Conservation (phyloP, 2,888 invertebrate species). For the Trissoscelio sp. region DNA sequence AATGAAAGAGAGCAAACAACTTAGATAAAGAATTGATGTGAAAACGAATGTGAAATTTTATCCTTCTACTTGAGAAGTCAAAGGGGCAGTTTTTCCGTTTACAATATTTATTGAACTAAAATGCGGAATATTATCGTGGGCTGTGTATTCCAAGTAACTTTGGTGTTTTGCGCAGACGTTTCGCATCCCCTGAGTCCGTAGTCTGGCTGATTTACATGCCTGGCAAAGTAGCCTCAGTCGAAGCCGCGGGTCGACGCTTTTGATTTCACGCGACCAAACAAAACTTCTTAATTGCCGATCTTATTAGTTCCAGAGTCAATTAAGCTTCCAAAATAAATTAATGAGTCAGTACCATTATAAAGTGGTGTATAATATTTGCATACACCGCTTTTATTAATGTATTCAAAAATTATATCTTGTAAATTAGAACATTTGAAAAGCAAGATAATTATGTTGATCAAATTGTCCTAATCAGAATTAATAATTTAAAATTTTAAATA, state of each 20-base stretch:
- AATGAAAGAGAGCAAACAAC: conserved; percentile 20
- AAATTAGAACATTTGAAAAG: too few relatives aligned
- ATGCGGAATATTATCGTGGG: conserved; percentile 46
- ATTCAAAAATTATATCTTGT: too few relatives aligned
- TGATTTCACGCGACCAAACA: not conserved
- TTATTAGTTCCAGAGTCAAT: conserved; percentile 3
- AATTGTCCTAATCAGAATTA: too few relatives aligned
- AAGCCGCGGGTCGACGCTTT: conserved; percentile 1
- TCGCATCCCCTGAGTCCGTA: conserved; percentile 16
- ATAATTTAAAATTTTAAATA: too few relatives aligned
- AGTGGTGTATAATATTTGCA: too few relatives aligned
- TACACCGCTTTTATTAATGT: too few relatives aligned
- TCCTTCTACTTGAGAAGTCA: conserved; percentile 49
- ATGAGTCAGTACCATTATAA: too few relatives aligned
- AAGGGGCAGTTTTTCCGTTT: conserved; percentile 48
- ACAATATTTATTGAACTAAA: conserved; percentile 55
- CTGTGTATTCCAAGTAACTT: conserved; percentile 47
- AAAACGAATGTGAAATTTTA: conserved; percentile 31
- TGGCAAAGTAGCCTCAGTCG: conserved; percentile 30
- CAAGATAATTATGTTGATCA: too few relatives aligned
- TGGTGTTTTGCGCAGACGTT: conserved; percentile 51
- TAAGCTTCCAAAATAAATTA: not conserved
- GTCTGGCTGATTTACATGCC: conserved; percentile 54
- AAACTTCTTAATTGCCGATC: conserved; percentile 8
- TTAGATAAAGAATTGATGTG: conserved; percentile 50